A percentile compares a stretch with the other conserved stretches of the same genome.
These are phyloP conservation scores for Osmoderma eremita DNA, from an alignment of 2,888 invertebrate genomes.

Conservation along the genomic window DNA sequence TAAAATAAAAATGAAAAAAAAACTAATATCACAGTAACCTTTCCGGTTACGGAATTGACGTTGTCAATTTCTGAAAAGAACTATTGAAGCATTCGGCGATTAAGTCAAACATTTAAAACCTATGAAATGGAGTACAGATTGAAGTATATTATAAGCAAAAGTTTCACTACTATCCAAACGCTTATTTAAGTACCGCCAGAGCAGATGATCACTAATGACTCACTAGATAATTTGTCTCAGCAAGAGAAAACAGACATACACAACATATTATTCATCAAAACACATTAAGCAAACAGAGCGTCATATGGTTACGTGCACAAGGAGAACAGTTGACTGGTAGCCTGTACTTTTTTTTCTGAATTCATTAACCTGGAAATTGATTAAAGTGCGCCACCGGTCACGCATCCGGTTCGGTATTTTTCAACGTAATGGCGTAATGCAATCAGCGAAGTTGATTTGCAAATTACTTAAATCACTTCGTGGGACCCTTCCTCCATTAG, in stretches of 20 bases:
- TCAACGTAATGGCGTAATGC: slow-evolving; percentile 47
- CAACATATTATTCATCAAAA: slow-evolving; percentile 34
- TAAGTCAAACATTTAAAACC: too few species aligned
- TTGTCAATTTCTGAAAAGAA: too few species aligned
- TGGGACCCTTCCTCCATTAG: slow-evolving; percentile 50
- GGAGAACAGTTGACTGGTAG: slow-evolving; percentile 21
- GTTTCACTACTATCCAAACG: too few species aligned
- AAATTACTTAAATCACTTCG: slow-evolving; percentile 54
- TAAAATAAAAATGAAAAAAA: too few species aligned
- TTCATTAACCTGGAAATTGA: slow-evolving; percentile 55
- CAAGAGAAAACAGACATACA: slow-evolving; percentile 6
- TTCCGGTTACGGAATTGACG: too few species aligned
- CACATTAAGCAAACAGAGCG: slow-evolving; percentile 29
- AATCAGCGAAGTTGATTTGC: slow-evolving; percentile 59
- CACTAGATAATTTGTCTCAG: slow-evolving; percentile 17
- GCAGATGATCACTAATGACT: slow-evolving; percentile 24
- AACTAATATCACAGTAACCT: too few species aligned
- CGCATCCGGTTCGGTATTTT: slow-evolving; percentile 51
- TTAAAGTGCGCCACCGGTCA: slow-evolving; percentile 55
- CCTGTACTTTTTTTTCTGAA: slow-evolving; percentile 45
- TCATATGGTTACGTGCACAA: slow-evolving; percentile 34
- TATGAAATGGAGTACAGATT: too few species aligned
- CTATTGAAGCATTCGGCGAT: too few species aligned
- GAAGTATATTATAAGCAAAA: too few species aligned
- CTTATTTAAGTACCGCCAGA: neutral